Evolutionary conservation across 2,113 vertebrate species (phyloP), one percentile per base, ranked within the genome.

Genomic region (Bubo blakistoni): DNA sequence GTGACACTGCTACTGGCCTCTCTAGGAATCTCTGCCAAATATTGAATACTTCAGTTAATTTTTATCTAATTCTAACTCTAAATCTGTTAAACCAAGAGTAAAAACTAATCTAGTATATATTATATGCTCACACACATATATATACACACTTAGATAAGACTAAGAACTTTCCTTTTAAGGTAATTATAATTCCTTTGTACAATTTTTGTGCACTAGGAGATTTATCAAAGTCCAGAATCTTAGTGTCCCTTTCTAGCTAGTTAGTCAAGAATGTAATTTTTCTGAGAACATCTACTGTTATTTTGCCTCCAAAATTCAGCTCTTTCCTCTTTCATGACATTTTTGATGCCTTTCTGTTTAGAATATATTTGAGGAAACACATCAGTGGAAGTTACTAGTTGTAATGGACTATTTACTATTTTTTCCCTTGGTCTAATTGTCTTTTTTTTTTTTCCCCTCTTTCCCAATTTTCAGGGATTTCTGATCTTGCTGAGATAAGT

Each of bases 11-110:
- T 93, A 76, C 62, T 96, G 90, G 71, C 84, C 40, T 69, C 82
- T 84, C 32, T 49, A 67, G 22, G 79, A 92, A 94, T 81, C 26
- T 62, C 61, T 87, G 94, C 81, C 87, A 95, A 92, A 92, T 83
- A 95, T 26, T 55, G 61, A 82, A 79, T 42, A 70, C 62, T 90
- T 87, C 29, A 79, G 49, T 81, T 82, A 91, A 80, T 91, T 74
- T 73, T 93, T 92, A 63, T 78, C 30, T 86, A 86, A 82, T 52
- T 27, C 32, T 86, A 86, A 86, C 65, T 70, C 58, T 86, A 91
- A 81, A 67, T 90, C 47, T 92, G 42, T 83, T 94, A 62, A 83
- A 88, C 10, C 18, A 81, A 84, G 46, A 66, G 12, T 62, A 86
- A 93, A 82, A 88, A 30, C 44, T 80, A 88, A 20, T 51, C 17